Base-by-base conservation (phyloP, 2,113 vertebrate genomes). In the Poeciliopsis prolifica region DNA sequence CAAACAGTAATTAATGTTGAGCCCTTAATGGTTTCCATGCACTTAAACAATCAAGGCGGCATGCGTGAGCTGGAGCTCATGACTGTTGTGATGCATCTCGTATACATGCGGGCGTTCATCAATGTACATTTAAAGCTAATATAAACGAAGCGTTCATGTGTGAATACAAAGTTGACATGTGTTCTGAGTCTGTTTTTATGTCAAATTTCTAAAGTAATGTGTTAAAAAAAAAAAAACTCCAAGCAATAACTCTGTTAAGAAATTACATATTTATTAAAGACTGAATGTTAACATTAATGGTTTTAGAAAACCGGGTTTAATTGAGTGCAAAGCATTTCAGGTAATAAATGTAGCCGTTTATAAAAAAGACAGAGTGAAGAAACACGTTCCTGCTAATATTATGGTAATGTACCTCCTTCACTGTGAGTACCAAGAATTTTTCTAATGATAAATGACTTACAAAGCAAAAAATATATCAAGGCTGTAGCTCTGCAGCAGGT, bases 201-300 rank as follows among this genome's bases (percentile, higher is more conserved):
- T 48, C 1, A 19, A 5, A 33, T 29, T 44, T 74, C 0, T 73
- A 44, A 78, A 51, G 19, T 74, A 26, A 58, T 44, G 35, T 37
- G 35, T 35, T n/a, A n/a, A n/a, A 13, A 74, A 86, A 84, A 17
- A 82, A 83, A 86, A 64, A 24, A 54, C 17, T 22, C 12, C 48
- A 54, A 54, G 65, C 78, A 70, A 72, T 76, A 30, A 66, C 60
- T 35, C 29, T 19, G 68, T 63, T 82, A 83, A 79, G 68, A 87
- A 76, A 48, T 67, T 1, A 73, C 35, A 65, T 67, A 68, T 92
- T 93, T 93, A 92, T 92, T 93, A 80, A 88, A 91, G 80, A 80
- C 76, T 74, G 48, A 51, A 81, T 81, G 73, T 86, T 78, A 73
- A 78, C 84, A 80, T 70, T 35, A 37, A 4, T 74, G 58, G 63